Evolutionary conservation across 2,888 invertebrate species (phyloP).

Genomic region (Itoplectis maculator): DNA sequence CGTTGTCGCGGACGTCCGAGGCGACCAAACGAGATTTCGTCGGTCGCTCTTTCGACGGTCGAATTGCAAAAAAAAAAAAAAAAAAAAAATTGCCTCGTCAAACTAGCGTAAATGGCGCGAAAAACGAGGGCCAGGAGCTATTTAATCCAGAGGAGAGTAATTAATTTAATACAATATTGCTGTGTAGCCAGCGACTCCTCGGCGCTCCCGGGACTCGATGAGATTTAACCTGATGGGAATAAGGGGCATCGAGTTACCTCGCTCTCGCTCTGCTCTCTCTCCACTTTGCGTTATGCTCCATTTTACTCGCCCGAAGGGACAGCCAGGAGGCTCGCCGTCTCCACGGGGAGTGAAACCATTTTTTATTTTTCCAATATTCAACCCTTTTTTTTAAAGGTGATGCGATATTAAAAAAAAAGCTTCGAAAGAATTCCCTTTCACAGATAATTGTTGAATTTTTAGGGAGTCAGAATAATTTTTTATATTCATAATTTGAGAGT

Average conservation of each 20-base stretch:
- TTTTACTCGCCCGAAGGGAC: constrained; percentile 10
- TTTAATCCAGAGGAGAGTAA: constrained; percentile 62
- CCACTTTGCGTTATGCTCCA: constrained; percentile 26
- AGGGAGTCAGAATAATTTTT: too few relatives aligned
- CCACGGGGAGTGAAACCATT: not conserved
- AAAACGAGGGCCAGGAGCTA: constrained; percentile 48
- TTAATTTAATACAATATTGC: constrained; percentile 66
- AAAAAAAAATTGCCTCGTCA: constrained; percentile 30
- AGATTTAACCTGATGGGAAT: constrained; percentile 60
- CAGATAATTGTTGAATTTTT: too few relatives aligned
- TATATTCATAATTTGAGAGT: too few relatives aligned
- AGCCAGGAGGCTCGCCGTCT: not conserved
- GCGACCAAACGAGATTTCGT: constrained; percentile 13
- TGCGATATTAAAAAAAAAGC: not conserved
- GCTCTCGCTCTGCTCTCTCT: constrained; percentile 8
- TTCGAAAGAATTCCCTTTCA: too few relatives aligned
- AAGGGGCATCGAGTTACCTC: constrained; percentile 32
- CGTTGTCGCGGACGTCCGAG: not conserved
- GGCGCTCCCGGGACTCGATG: constrained; percentile 33
- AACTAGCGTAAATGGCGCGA: constrained; percentile 18
- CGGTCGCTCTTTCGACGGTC: not conserved
- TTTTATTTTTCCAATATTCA: not conserved
- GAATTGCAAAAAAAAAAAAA: not conserved
- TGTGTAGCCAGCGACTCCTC: constrained; percentile 26
- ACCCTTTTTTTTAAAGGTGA: not conserved